phyloP scores from a whole-genome alignment of 2,797 vertebrate genomes.

The Chelonia mydas region DNA sequence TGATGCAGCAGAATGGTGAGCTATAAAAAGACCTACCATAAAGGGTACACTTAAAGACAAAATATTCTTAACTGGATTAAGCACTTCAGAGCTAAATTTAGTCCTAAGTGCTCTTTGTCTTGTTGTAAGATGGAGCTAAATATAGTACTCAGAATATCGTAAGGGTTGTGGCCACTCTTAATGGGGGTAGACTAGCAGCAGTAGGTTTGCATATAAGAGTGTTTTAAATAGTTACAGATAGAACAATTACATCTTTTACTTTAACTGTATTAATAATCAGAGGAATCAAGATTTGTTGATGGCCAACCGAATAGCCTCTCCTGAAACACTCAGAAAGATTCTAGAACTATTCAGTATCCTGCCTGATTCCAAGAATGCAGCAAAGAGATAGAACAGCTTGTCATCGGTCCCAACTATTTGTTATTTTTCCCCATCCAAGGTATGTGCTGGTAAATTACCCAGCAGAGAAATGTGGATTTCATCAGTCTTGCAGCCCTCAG shows the following conservation, averaged over 20 bases:
- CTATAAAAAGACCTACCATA: slow-evolving; percentile 50
- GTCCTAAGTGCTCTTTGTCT: slow-evolving; percentile 70
- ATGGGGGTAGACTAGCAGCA: slow-evolving; percentile 18
- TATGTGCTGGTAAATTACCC: background rate
- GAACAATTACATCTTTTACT: slow-evolving; percentile 60
- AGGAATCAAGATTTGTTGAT: slow-evolving; percentile 67
- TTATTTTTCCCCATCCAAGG: background rate
- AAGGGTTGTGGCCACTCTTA: slow-evolving; percentile 11
- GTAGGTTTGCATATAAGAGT: slow-evolving; percentile 57
- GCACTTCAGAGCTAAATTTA: slow-evolving; percentile 61
- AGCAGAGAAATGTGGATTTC: background rate
- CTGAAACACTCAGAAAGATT: slow-evolving; percentile 25
- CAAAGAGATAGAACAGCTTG: background rate
- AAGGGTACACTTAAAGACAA: slow-evolving; percentile 67
- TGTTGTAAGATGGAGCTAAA: slow-evolving; percentile 69
- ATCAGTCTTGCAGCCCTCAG: background rate
- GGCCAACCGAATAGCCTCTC: slow-evolving; percentile 48
- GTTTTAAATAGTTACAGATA: slow-evolving; percentile 58
- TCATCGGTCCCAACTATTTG: fast-evolving
- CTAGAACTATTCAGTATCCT: slow-evolving; percentile 3
- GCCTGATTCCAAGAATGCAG: background rate
- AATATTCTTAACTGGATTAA: slow-evolving; percentile 76
- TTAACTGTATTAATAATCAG: slow-evolving; percentile 57
- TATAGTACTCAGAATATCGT: slow-evolving; percentile 66
- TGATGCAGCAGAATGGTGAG: slow-evolving; percentile 67